These are phyloP conservation scores for Neoascia interrupta DNA, from an alignment of 2,888 invertebrate genomes.

Conservation along the genomic window DNA sequence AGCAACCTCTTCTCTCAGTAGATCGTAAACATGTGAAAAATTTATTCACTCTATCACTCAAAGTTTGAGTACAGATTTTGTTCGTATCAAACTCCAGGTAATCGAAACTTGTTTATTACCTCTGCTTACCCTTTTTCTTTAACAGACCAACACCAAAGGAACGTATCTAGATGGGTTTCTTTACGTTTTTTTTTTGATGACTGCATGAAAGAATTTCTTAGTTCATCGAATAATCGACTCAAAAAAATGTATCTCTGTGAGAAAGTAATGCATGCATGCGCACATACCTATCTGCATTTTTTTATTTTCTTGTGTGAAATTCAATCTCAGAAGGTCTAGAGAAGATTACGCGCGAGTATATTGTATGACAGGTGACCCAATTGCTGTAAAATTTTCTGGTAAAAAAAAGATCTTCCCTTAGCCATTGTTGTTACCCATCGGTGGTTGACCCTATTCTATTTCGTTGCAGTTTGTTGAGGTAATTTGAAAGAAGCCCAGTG, in stretches of 20 bases:
- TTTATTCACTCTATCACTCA: no score
- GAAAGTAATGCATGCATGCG: conserved; percentile 68
- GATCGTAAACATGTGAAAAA: no score
- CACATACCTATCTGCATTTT: conserved; percentile 25
- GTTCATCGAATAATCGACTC: conserved; percentile 56
- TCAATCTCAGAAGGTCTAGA: conserved; percentile 65
- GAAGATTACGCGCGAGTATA: conserved; percentile 65
- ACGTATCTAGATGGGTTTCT: conserved; percentile 43
- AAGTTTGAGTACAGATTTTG: no score
- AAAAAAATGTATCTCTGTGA: conserved; percentile 60
- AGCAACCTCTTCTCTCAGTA: no score
- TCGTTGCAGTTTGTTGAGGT: conserved; percentile 21
- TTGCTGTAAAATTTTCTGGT: conserved; percentile 29
- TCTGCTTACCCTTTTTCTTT: conserved; percentile 59
- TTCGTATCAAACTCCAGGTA: no score
- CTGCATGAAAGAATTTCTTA: conserved; percentile 53
- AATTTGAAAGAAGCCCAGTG: conserved; percentile 42
- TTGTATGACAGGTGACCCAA: conserved; percentile 68
- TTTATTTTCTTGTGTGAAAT: conserved; percentile 40
- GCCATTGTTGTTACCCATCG: conserved; percentile 44
- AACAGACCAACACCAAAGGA: conserved; percentile 27
- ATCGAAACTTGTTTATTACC: conserved; percentile 59
- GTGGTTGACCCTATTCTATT: not conserved
- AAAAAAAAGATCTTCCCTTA: conserved; percentile 46
- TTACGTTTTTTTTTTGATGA: conserved; percentile 17